phyloP scores from a whole-genome alignment of 2,113 vertebrate genomes.

The Amblyopsis rosae region DNA sequence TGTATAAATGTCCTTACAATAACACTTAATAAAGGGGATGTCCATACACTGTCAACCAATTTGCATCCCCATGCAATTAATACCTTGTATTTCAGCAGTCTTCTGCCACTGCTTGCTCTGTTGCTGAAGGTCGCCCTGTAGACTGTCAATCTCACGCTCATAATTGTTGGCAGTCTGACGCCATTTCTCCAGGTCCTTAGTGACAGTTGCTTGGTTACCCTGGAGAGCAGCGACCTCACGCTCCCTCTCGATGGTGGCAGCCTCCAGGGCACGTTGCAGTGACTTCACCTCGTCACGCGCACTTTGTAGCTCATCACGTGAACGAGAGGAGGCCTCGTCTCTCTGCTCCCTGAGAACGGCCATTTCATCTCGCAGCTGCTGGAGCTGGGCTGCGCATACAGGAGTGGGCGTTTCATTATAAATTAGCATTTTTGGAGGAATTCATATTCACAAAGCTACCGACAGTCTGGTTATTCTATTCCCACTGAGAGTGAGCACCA shows the following conservation, averaged over 20 bases:
- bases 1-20: background rate
- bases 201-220: conserved; percentile 81
- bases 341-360: conserved; percentile 84
- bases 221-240: conserved; percentile 82
- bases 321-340: conserved; percentile 78
- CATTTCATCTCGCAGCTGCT: conserved; percentile 84
- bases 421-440: background rate
- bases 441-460: background rate
- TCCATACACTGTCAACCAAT: background rate
- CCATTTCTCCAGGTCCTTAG: conserved; percentile 88
- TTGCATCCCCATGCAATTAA: background rate
- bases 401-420: background rate
- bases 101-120: conserved; percentile 88
- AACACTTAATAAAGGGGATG: background rate
- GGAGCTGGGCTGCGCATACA: conserved; percentile 70
- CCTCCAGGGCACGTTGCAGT: conserved; percentile 85
- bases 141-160: conserved; percentile 83
- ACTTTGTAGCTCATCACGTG: conserved; percentile 79
- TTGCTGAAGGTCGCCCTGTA: conserved; percentile 86
- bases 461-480: too few relatives aligned
- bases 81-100: conserved; percentile 86
- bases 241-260: conserved; percentile 82
- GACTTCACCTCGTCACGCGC: conserved; percentile 87
- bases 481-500: too few relatives aligned
- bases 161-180: conserved; percentile 85